Conservation (phyloP, 2,888 invertebrate species). For the Augiades crinisus region DNA sequence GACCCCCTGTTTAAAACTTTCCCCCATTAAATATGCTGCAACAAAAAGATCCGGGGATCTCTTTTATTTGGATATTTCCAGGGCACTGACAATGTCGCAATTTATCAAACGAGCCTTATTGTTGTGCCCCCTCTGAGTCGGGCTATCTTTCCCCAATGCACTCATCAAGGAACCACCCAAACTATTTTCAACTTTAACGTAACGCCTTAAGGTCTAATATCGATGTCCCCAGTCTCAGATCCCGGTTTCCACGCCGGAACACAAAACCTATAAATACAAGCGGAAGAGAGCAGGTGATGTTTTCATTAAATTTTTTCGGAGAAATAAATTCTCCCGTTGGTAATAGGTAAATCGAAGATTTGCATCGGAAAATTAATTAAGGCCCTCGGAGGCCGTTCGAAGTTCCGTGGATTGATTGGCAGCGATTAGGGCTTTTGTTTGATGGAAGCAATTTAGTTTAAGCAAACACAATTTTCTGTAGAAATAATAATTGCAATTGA, state of each 20-base stretch:
- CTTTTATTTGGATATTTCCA: conserved; percentile 40
- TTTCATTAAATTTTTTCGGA: conserved; percentile 63
- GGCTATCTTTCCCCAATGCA: conserved; percentile 44
- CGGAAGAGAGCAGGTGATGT: conserved; percentile 61
- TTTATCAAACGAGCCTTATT: conserved; percentile 78
- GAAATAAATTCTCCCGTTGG: conserved; percentile 55
- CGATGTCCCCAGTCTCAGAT: neutral
- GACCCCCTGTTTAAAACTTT: conserved; percentile 30
- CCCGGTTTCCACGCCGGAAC: neutral
- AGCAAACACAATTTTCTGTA: conserved; percentile 2
- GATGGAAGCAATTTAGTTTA: conserved; percentile 2
- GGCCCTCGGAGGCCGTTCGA: neutral
- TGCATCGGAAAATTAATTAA: conserved; percentile 20
- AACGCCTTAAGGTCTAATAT: neutral
- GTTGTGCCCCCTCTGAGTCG: conserved; percentile 56
- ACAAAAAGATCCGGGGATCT: conserved; percentile 49
- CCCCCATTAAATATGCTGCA: conserved; percentile 30
- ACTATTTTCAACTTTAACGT: neutral
- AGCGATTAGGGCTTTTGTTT: neutral
- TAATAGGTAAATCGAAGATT: conserved; percentile 25
- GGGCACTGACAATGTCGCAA: conserved; percentile 68
- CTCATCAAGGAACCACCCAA: conserved; percentile 4
- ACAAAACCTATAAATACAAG: conserved; percentile 38
- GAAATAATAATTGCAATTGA: no score
- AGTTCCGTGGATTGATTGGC: conserved; percentile 11